phyloP scores from a whole-genome alignment of 1,140 invertebrate genomes.

The Macrotrachela quadricornifera region DNA sequence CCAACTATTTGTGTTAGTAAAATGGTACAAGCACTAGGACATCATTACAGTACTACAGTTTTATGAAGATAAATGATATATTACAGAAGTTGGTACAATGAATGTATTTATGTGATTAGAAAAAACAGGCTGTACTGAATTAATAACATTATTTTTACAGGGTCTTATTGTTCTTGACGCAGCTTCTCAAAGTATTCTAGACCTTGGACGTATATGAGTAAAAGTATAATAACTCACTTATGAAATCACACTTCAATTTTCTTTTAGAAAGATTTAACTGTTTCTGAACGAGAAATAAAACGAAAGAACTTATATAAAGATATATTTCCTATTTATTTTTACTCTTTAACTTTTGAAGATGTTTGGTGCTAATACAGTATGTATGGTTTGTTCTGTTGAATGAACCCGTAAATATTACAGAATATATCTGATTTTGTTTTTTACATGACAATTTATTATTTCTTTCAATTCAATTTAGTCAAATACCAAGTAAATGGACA shows the following conservation, averaged over 20 bases:
- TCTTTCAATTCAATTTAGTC: no score
- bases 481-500: no score
- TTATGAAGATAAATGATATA: conserved; percentile 68
- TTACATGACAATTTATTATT: no score
- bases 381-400: conserved; percentile 68
- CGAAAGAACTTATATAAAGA: background rate
- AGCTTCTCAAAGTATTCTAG: conserved; percentile 61
- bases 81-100: conserved; percentile 97
- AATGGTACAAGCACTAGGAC: conserved; percentile 50
- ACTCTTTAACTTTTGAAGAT: conserved; percentile 56
- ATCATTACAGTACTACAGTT: conserved; percentile 94
- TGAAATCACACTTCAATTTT: conserved; percentile 8
- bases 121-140: conserved; percentile 71
- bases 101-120: conserved; percentile 76
- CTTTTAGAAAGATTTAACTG: conserved; percentile 48
- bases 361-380: conserved; percentile 82
- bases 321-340: background rate
- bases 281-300: conserved; percentile 56
- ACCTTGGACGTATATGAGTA: conserved; percentile 55
- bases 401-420: no score
- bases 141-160: conserved; percentile 70
- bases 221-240: background rate
- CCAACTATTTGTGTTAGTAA: conserved; percentile 40
- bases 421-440: no score
- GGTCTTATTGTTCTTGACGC: conserved; percentile 69